Conservation (phyloP, 2,113 vertebrate species). For the Datnioides undecimradiatus region DNA sequence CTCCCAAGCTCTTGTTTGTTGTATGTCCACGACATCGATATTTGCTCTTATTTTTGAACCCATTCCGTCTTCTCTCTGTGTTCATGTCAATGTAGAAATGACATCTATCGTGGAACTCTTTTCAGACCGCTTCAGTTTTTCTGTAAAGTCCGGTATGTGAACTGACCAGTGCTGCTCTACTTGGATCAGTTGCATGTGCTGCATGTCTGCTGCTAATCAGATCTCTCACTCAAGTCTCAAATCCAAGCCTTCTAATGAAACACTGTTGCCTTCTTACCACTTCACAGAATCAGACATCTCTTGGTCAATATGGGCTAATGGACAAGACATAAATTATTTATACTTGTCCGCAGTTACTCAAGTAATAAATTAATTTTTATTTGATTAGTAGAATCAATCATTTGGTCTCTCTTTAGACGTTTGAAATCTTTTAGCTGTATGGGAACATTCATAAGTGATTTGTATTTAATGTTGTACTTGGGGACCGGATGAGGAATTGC, state of each 20-base stretch:
- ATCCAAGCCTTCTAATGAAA: slow-evolving; percentile 43
- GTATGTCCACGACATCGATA: slow-evolving; percentile 46
- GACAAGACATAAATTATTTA: slow-evolving; percentile 18
- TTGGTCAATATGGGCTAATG: slow-evolving; percentile 27
- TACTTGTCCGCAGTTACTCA: slow-evolving; percentile 8
- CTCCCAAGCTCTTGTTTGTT: slow-evolving; percentile 46
- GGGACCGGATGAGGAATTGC: neutral
- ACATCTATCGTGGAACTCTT: slow-evolving; percentile 85
- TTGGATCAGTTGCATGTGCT: slow-evolving; percentile 71
- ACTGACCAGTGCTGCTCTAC: slow-evolving; percentile 69
- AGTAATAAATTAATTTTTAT: slow-evolving; percentile 21
- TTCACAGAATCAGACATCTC: slow-evolving; percentile 38
- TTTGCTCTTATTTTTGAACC: slow-evolving; percentile 65
- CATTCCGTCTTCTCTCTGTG: slow-evolving; percentile 78
- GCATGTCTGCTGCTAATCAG: slow-evolving; percentile 74
- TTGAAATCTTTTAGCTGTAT: slow-evolving; percentile 18
- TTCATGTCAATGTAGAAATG: slow-evolving; percentile 83
- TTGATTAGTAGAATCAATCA: slow-evolving; percentile 20
- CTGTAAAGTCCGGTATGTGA: slow-evolving; percentile 88
- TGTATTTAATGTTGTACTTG: slow-evolving; percentile 12
- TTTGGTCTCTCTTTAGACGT: slow-evolving; percentile 17
- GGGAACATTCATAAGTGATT: slow-evolving; percentile 45
- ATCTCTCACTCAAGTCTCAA: slow-evolving; percentile 44
- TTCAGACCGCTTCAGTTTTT: slow-evolving; percentile 85
- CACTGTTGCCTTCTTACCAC: slow-evolving; percentile 19